phyloP scores from a whole-genome alignment of 1,140 invertebrate genomes.

The Hycleus phaleratus region DNA sequence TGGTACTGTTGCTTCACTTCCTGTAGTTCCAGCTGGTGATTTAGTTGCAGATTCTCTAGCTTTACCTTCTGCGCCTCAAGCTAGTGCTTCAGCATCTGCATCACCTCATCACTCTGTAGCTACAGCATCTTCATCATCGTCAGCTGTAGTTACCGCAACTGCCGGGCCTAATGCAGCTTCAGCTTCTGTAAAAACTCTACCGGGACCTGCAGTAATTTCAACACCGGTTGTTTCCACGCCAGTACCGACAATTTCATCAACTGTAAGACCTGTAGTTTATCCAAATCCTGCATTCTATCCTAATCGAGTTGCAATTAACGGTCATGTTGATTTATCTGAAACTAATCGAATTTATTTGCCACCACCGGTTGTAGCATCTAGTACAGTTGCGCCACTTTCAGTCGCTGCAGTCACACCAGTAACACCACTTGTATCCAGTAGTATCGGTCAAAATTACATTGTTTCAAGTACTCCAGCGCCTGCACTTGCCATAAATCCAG shows the following conservation, averaged over 20 bases:
- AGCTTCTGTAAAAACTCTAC: neutral
- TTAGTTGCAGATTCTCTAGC: conserved; percentile 4
- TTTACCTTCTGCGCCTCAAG: neutral
- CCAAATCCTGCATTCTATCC: neutral
- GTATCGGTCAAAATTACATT: no score
- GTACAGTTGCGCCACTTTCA: no score
- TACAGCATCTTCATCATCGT: neutral
- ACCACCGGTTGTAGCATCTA: no score
- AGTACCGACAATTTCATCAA: neutral
- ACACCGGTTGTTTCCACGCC: neutral
- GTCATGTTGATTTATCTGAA: neutral
- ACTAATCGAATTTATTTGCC: no score
- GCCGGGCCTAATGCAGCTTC: neutral
- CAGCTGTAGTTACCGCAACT: neutral
- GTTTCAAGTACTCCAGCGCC: no score
- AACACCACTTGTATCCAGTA: no score
- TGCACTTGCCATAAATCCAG: no score
- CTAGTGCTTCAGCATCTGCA: conserved; percentile 2
- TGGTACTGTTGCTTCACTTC: neutral
- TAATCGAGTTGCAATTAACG: neutral
- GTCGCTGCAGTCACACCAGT: no score
- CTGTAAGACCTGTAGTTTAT: no score
- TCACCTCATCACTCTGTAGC: neutral
- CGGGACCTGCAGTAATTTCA: neutral
- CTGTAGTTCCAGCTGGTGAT: conserved; percentile 9